Evolutionary conservation across 2,888 invertebrate genomes (phyloP).

Genomic region (Lissocephala sabroskyi): DNA sequence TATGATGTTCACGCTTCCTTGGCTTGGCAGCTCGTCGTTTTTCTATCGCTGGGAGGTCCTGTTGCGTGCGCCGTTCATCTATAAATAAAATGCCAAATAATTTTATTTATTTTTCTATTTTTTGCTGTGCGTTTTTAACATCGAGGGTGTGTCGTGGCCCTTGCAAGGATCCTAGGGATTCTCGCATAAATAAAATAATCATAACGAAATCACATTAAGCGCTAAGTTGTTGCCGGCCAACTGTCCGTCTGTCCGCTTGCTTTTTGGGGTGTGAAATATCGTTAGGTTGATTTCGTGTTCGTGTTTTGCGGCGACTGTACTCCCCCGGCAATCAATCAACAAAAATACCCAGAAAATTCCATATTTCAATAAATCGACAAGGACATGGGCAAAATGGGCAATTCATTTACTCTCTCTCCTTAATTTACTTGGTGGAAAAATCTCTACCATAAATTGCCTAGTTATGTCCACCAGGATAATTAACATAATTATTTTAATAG

Average conservation of each 20-base stretch:
- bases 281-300: not conserved
- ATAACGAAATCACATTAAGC: constrained; percentile 35
- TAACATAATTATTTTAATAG: constrained; percentile 65
- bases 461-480: constrained; percentile 30
- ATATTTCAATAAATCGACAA: not conserved
- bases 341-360: not conserved
- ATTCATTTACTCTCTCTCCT: not conserved
- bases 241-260: not conserved
- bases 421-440: too few relatives aligned
- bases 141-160: not conserved
- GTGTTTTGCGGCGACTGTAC: not conserved
- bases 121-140: constrained; percentile 6
- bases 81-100: constrained; percentile 66
- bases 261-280: constrained; percentile 3
- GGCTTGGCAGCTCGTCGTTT: not conserved
- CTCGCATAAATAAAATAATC: constrained; percentile 58
- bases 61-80: constrained; percentile 27
- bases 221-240: constrained; percentile 1
- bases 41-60: not conserved
- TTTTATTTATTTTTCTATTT: constrained; percentile 47
- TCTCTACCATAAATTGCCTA: not conserved
- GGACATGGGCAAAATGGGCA: not conserved
- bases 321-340: not conserved
- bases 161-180: constrained; percentile 14
- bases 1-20: constrained; percentile 57